These are phyloP conservation scores for Luperina testacea DNA, from an alignment of 2,888 invertebrate genomes.

Conservation along the genomic window DNA sequence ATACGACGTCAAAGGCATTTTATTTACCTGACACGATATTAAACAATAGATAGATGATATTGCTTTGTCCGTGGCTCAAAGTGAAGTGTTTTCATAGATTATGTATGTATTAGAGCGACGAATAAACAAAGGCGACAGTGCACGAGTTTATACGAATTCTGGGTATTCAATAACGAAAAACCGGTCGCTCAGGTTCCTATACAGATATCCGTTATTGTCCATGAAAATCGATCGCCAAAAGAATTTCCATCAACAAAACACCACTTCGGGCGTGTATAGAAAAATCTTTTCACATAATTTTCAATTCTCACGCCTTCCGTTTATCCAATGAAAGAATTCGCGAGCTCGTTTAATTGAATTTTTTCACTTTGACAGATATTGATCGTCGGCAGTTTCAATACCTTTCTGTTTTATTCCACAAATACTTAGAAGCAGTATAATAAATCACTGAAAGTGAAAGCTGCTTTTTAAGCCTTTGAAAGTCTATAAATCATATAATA, in stretches of 20 bases:
- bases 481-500: constrained; percentile 83
- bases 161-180: constrained; percentile 34
- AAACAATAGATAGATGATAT: constrained; percentile 20
- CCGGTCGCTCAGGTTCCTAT: constrained; percentile 21
- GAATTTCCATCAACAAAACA: constrained; percentile 80
- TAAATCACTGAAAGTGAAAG: constrained; percentile 86
- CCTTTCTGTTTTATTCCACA: constrained; percentile 84
- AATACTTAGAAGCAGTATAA: constrained; percentile 82
- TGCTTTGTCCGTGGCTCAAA: constrained; percentile 26
- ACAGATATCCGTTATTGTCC: constrained; percentile 67
- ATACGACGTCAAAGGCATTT: constrained; percentile 35
- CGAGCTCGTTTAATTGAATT: constrained; percentile 84
- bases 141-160: constrained; percentile 12
- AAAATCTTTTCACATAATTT: constrained; percentile 84
- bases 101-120: constrained; percentile 17
- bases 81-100: constrained; percentile 27
- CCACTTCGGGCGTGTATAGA: constrained; percentile 77
- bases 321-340: constrained; percentile 84
- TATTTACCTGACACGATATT: constrained; percentile 26
- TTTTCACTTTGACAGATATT: constrained; percentile 86
- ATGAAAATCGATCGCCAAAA: constrained; percentile 74
- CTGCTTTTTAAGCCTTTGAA: constrained; percentile 81
- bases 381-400: constrained; percentile 84
- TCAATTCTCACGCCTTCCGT: constrained; percentile 84
- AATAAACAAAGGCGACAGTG: constrained; percentile 30